These are phyloP conservation scores for Discoglossus pictus DNA, from an alignment of 2,797 vertebrate species.

Conservation along the genomic window DNA sequence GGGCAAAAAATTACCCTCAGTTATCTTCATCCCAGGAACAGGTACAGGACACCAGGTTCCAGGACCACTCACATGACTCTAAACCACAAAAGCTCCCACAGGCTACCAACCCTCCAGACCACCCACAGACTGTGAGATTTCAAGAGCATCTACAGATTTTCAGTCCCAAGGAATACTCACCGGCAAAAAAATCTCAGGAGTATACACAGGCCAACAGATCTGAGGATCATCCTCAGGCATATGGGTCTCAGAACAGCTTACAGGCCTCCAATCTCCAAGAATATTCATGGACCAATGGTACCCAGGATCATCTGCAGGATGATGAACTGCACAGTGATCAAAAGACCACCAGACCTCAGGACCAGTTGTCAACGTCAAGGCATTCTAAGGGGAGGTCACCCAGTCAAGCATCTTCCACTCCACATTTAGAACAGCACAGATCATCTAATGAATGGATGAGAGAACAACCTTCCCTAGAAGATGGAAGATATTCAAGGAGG, in stretches of 20 bases:
- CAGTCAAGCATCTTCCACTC: background rate
- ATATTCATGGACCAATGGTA: no score
- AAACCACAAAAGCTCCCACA: background rate
- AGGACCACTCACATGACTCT: background rate
- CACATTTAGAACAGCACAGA: background rate
- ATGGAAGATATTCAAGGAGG: background rate
- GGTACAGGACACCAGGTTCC: background rate
- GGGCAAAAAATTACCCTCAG: background rate
- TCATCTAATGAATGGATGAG: background rate
- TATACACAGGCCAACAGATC: no score
- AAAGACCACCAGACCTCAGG: background rate
- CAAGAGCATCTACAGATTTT: background rate
- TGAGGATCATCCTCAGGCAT: background rate
- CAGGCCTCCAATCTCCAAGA: no score
- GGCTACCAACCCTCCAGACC: background rate
- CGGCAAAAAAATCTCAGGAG: no score
- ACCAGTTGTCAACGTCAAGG: background rate
- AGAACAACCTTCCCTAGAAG: background rate
- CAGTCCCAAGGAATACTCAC: no score
- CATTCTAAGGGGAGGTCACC: background rate
- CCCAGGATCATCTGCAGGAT: no score
- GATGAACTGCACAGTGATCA: no score
- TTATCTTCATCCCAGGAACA: background rate
- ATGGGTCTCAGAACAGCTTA: background rate
- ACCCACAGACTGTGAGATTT: background rate